Evolutionary conservation across 2,888 invertebrate species (phyloP), one percentile per base, ranked within the genome.

Genomic region (Yponomeuta sedellus): DNA sequence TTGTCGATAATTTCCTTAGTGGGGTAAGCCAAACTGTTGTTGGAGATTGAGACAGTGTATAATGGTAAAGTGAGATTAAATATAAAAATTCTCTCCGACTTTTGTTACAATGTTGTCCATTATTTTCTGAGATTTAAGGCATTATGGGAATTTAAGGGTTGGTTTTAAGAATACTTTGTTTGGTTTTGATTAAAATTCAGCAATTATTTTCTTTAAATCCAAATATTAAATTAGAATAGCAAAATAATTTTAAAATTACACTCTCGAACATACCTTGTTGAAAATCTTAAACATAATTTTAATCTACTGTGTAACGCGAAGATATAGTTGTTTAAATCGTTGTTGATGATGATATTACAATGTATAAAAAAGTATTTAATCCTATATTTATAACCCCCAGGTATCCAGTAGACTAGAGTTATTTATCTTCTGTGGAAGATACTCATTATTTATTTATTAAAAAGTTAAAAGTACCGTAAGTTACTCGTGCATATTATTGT

Each of bases 291-390:
- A 52, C 16, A 52, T 52, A 52, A 52, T 52, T 52, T 52, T 52
- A 16, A 52, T 52, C 44, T 52, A 16, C 44, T 52, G 19, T 57
- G 57, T 57, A 22, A 59, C 59, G 4, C 22, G 25, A 59, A 59
- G 20, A 22, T 59, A 65, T 69, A 77, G 79, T 77, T 79, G 80
- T 84, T 80, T 77, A 75, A 82, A 80, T 78, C 79, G 84, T 88
- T 89, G 87, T 89, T 88, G 76, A 88, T 72, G 80, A 80, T 88
- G 78, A 81, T 74, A 63, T 12, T 40, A 44, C 66, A 71, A 77
- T 80, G 78, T 81, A 28, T 64, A 82, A 79, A 79, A 83, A 81
- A 85, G 79, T 87, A 86, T 88, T 80, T 88, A 86, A 82, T 82
- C 85, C 79, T 74, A 77, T 74, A 77, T 52, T 52, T 79, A 73